Conservation (phyloP, 2,888 invertebrate species). For the Mystacides longicornis region DNA sequence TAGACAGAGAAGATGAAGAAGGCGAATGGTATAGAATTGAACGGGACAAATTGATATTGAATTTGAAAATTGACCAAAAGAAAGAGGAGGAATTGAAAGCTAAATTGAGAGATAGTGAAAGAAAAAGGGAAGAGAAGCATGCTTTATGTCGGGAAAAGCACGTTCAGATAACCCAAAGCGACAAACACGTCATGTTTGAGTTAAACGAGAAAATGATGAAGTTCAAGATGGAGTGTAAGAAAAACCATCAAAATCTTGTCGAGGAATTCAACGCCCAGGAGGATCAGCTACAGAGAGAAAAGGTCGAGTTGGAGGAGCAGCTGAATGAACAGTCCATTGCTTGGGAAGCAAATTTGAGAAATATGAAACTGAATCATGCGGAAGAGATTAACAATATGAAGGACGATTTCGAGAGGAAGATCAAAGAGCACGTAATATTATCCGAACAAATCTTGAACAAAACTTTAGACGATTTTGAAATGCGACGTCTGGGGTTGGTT, state of each 20-base stretch:
- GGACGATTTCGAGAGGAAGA: conserved; percentile 43
- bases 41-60: conserved; percentile 86
- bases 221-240: conserved; percentile 74
- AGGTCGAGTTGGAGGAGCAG: conserved; percentile 56
- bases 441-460: conserved; percentile 65
- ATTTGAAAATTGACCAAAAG: conserved; percentile 91
- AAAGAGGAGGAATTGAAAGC: conserved; percentile 81
- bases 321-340: conserved; percentile 61
- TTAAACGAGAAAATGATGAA: conserved; percentile 80
- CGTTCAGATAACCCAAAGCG: conserved; percentile 72
- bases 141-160: conserved; percentile 81
- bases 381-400: conserved; percentile 59
- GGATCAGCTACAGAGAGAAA: conserved; percentile 67
- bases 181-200: conserved; percentile 87
- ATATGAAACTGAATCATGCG: conserved; percentile 52
- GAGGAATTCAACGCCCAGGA: conserved; percentile 75
- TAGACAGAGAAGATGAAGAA: conserved; percentile 91
- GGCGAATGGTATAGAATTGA: conserved; percentile 92
- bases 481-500: conserved; percentile 74
- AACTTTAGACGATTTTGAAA: conserved; percentile 62
- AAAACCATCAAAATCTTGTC: conserved; percentile 73
- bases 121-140: conserved; percentile 72
- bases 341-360: conserved; percentile 49
- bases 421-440: conserved; percentile 49
- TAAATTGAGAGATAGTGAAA: conserved; percentile 62